Evolutionary conservation across 2,113 vertebrate genomes (phyloP).

Genomic region (Coptodon rendalli): DNA sequence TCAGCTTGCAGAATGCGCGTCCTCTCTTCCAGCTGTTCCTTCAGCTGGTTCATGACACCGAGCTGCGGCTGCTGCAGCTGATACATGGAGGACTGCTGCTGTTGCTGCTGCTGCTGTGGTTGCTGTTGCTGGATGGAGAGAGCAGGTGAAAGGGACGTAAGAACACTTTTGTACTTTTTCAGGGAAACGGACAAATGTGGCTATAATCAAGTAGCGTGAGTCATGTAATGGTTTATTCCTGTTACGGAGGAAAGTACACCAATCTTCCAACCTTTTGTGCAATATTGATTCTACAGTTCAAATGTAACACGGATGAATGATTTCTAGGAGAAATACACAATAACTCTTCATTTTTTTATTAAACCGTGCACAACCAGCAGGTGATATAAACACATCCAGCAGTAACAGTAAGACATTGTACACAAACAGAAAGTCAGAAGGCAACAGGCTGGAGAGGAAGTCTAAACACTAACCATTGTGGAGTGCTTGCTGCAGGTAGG

Average conservation of each 20-base stretch:
- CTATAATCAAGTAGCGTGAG: background rate
- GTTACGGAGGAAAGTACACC: background rate
- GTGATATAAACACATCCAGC: background rate
- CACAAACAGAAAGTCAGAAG: slow-evolving; percentile 21
- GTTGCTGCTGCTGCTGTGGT: slow-evolving; percentile 4
- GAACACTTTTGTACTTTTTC: background rate
- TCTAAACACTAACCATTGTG: slow-evolving; percentile 72
- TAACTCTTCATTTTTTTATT: background rate
- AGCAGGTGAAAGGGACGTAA: background rate
- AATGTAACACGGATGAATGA: background rate
- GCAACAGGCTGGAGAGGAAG: slow-evolving; percentile 24
- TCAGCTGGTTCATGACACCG: slow-evolving; percentile 83
- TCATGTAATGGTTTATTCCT: background rate
- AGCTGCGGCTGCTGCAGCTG: slow-evolving; percentile 70
- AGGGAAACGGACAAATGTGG: background rate
- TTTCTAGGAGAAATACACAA: background rate
- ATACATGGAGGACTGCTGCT: slow-evolving; percentile 20
- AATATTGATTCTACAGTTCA: background rate
- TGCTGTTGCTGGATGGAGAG: slow-evolving; percentile 29
- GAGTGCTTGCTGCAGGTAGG: slow-evolving; percentile 75
- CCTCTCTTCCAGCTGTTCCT: slow-evolving; percentile 82
- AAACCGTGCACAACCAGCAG: background rate
- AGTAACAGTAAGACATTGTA: background rate
- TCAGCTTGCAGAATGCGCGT: slow-evolving; percentile 81
- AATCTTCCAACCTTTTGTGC: background rate